Conservation (phyloP, 2,888 invertebrate species). For the Julus scandinavius region DNA sequence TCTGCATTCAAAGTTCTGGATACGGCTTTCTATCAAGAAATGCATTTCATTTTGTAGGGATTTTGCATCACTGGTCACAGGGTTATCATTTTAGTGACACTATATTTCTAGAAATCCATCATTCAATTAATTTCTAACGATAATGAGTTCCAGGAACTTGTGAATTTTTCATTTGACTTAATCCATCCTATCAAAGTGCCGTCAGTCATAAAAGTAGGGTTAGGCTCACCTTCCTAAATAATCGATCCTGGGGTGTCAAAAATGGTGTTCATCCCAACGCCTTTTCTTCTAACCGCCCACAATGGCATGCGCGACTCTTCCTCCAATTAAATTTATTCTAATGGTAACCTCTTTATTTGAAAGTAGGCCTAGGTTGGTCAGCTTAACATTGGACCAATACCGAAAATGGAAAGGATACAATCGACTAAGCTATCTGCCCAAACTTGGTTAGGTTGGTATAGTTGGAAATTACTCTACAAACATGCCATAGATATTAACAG, state of each 20-base stretch:
- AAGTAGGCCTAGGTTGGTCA: neutral
- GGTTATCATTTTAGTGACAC: no score
- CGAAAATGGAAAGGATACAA: neutral
- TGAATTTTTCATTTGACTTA: neutral
- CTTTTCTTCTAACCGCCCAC: neutral
- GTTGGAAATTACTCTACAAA: no score
- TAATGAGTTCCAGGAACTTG: neutral
- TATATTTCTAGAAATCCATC: no score
- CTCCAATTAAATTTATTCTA: conserved; percentile 4
- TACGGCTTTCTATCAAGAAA: no score
- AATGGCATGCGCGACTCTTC: neutral
- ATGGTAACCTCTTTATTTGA: neutral
- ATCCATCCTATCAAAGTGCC: neutral
- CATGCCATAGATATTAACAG: no score
- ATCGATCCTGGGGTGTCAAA: neutral
- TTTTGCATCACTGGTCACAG: no score
- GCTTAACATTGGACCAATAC: neutral
- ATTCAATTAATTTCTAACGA: no score
- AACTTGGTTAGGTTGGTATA: neutral
- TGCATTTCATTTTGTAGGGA: no score
- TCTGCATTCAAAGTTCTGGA: no score
- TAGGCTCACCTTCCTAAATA: neutral
- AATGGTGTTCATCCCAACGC: neutral
- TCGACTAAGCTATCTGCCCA: neutral
- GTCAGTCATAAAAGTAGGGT: neutral